Percentiles rank a stretch among this genome's conserved stretches.
phyloP scores from a whole-genome alignment of 2,888 invertebrate genomes.

The Ormyrus labotus region DNA sequence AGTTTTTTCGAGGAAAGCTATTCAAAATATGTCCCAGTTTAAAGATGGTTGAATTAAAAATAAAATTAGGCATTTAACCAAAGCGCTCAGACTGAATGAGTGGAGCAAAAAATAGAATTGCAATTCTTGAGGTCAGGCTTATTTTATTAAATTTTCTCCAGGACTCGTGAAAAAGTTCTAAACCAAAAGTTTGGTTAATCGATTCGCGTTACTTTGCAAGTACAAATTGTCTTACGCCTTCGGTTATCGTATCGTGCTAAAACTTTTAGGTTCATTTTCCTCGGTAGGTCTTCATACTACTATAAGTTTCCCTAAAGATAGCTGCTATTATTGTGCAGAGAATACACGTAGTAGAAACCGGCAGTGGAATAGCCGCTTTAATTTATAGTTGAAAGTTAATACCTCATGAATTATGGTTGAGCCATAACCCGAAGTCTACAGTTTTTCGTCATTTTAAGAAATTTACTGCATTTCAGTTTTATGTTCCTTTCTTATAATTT shows the following conservation, averaged over 20 bases:
- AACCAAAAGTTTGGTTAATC: constrained; percentile 16
- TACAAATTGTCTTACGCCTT: constrained; percentile 14
- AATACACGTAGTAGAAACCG: constrained; percentile 25
- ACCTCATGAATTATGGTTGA: constrained; percentile 50
- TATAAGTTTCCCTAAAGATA: constrained; percentile 46
- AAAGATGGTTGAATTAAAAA: no score
- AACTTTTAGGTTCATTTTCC: constrained; percentile 48
- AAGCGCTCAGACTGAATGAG: no score
- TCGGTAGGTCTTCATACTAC: constrained; percentile 38
- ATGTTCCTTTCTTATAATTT: constrained; percentile 18
- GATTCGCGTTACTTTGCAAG: constrained; percentile 25
- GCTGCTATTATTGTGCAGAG: constrained; percentile 49
- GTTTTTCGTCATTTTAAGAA: constrained; percentile 52
- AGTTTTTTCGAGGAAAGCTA: no score
- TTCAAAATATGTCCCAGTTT: no score
- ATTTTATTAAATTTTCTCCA: no score
- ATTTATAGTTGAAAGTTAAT: constrained; percentile 58
- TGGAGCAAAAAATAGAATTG: no score
- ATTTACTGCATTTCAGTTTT: constrained; percentile 42
- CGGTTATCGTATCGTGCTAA: constrained; percentile 32
- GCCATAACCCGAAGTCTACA: constrained; percentile 45
- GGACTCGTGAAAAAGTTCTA: no score
- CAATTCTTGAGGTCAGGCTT: no score
- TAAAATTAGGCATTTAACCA: no score
- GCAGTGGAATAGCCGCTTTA: constrained; percentile 49